A percentile compares a stretch with the other conserved stretches of the same genome.
Conservation (phyloP, 2,888 invertebrate species). For the Drosophila affinis region DNA sequence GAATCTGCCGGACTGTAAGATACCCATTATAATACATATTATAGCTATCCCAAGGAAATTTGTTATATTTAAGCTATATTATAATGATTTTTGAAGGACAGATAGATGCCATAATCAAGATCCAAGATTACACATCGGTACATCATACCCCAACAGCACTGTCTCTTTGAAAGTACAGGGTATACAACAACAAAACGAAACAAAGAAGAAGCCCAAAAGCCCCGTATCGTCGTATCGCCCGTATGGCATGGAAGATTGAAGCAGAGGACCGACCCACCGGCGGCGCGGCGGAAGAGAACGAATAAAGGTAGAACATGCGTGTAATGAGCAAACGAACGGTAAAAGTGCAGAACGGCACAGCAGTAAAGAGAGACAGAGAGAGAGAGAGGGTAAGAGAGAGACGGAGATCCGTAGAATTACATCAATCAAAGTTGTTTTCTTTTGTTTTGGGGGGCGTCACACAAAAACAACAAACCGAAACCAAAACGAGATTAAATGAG, state of each 20-base stretch:
- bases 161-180: not conserved
- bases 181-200: not conserved
- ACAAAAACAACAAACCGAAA: slow-evolving; percentile 1
- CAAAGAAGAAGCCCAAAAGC: not conserved
- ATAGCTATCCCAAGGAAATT: too few species aligned
- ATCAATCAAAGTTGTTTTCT: slow-evolving; percentile 5
- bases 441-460: slow-evolving; percentile 1
- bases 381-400: not conserved
- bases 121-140: too few species aligned
- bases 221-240: not conserved
- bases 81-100: too few species aligned
- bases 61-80: too few species aligned
- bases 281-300: slow-evolving; percentile 1
- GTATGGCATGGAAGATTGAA: slow-evolving; percentile 8
- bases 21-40: not conserved
- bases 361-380: not conserved
- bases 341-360: slow-evolving; percentile 44
- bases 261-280: not conserved
- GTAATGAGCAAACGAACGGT: slow-evolving; percentile 67
- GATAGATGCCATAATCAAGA: too few species aligned
- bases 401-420: not conserved
- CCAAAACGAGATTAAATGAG: not conserved
- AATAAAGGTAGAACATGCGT: slow-evolving; percentile 49
- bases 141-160: not conserved
- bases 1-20: not conserved